Evolutionary conservation across 2,113 vertebrate species (phyloP).

Genomic region (Pelodiscus sinensis): DNA sequence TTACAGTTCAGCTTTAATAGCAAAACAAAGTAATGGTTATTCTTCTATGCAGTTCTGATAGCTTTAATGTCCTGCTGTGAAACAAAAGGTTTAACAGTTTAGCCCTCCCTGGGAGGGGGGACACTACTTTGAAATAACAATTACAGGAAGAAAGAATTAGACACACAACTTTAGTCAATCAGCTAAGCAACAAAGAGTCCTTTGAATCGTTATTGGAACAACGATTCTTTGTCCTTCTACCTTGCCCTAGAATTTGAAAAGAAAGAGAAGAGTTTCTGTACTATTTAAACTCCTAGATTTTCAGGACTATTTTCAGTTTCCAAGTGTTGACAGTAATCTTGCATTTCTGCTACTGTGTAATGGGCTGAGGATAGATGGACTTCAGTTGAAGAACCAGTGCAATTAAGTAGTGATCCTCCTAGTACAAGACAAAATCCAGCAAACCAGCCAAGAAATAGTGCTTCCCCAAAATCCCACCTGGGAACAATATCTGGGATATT

Average conservation of each 20-base stretch:
- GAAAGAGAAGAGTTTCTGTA: not conserved
- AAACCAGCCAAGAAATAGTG: conserved; percentile 93
- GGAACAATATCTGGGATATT: conserved; percentile 92
- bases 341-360: conserved; percentile 40
- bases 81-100: conserved; percentile 28
- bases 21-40: conserved; percentile 22
- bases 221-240: too few species aligned
- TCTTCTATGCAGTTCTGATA: not conserved
- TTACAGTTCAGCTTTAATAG: conserved; percentile 31
- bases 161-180: conserved; percentile 8
- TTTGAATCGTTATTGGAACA: conserved; percentile 39
- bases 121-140: conserved; percentile 7
- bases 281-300: conserved; percentile 2
- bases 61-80: not conserved
- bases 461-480: conserved; percentile 95
- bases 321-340: conserved; percentile 45
- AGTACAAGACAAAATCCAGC: conserved; percentile 87
- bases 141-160: conserved; percentile 19
- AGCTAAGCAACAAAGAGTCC: conserved; percentile 31
- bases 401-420: conserved; percentile 87
- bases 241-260: not conserved
- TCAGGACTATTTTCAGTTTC: conserved; percentile 65
- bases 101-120: not conserved
- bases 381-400: conserved; percentile 50
- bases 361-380: not conserved